phyloP scores from a whole-genome alignment of 1,140 invertebrate species.

The Drosophila sulfurigaster region DNA sequence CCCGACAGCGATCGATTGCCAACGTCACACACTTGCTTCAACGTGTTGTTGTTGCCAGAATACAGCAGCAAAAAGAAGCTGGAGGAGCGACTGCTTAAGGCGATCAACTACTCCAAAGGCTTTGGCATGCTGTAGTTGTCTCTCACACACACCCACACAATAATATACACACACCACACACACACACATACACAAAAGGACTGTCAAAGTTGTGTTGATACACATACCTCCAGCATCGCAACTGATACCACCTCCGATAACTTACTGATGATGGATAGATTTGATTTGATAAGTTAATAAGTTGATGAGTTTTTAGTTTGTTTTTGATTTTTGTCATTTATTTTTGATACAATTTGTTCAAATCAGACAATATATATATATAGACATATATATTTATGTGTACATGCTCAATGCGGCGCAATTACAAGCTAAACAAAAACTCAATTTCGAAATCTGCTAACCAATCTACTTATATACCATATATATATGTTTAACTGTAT shows the following conservation, averaged over 20 bases:
- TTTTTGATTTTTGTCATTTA: constrained; percentile 74
- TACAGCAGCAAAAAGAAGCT: constrained; percentile 94
- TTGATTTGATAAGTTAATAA: constrained; percentile 41
- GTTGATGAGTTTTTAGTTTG: constrained; percentile 58
- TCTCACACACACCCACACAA: background rate
- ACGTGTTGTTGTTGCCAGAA: constrained; percentile 96
- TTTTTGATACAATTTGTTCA: constrained; percentile 80
- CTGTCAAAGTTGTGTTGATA: constrained; percentile 18
- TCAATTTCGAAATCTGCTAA: constrained; percentile 17
- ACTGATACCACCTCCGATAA: constrained; percentile 75
- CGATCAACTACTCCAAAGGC: constrained; percentile 95
- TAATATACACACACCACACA: no score
- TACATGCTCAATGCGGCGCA: constrained; percentile 61
- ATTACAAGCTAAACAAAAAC: constrained; percentile 39
- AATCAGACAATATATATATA: constrained; percentile 62
- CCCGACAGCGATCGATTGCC: constrained; percentile 92
- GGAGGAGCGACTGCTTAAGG: constrained; percentile 94
- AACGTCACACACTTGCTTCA: constrained; percentile 98
- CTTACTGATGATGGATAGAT: constrained; percentile 27
- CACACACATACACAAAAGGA: constrained; percentile 1
- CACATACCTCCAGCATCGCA: constrained; percentile 57
- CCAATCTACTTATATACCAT: constrained; percentile 18
- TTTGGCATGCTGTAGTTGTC: constrained; percentile 92
- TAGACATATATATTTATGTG: constrained; percentile 44
- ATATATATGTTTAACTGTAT: constrained; percentile 15